A percentile compares a stretch with the other conserved stretches of the same genome.
phyloP scores from a whole-genome alignment of 2,113 vertebrate genomes.

The Neofelis nebulosa region DNA sequence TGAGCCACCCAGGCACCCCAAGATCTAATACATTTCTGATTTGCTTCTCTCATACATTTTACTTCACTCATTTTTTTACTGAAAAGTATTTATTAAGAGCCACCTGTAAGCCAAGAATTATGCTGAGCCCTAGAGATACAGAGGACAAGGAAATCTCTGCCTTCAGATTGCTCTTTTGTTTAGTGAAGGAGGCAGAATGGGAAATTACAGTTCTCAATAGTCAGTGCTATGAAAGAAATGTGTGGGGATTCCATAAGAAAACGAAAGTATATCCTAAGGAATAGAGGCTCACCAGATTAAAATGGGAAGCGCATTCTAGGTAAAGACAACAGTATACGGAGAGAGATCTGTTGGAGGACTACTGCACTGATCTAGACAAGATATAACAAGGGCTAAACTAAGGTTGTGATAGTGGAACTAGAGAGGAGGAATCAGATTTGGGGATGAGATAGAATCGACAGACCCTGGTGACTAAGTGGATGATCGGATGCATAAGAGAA shows the following conservation, averaged over 20 bases:
- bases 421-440: conserved; percentile 9
- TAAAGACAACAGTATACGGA: neutral
- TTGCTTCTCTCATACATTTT: conserved; percentile 12
- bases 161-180: neutral
- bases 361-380: neutral
- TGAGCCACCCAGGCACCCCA: too few relatives aligned
- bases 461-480: neutral
- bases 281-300: neutral
- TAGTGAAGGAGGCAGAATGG: neutral
- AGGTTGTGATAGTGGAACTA: neutral
- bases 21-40: neutral
- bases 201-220: neutral
- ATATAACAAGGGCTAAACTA: neutral
- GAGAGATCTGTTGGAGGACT: neutral
- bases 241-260: neutral
- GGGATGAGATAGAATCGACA: neutral
- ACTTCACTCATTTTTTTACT: conserved; percentile 37
- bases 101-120: neutral
- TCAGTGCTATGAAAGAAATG: neutral
- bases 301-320: neutral
- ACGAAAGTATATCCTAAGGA: neutral
- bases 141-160: neutral
- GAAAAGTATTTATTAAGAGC: neutral
- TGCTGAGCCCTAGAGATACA: neutral
- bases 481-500: neutral